These are phyloP conservation scores for Prunella strophiata DNA, from an alignment of 2,797 vertebrate genomes.

Conservation along the genomic window DNA sequence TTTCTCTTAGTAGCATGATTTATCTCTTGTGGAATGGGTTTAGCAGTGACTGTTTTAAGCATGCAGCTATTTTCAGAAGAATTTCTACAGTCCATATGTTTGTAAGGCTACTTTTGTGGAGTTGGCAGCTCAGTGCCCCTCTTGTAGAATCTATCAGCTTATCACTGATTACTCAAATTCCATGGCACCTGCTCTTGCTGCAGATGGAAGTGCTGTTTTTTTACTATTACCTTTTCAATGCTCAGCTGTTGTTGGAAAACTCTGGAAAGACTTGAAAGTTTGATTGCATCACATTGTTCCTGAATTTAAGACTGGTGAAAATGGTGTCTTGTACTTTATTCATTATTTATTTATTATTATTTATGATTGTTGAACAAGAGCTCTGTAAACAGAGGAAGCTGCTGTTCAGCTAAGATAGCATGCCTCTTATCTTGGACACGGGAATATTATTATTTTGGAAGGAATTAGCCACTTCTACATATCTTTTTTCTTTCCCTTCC, in stretches of 20 bases:
- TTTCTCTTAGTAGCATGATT: background rate
- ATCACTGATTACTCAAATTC: background rate
- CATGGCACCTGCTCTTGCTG: background rate
- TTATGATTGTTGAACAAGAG: background rate
- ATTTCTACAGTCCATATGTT: background rate
- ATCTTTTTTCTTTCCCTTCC: background rate
- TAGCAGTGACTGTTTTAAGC: background rate
- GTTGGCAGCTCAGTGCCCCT: background rate
- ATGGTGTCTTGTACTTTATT: background rate
- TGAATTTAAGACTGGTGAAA: background rate
- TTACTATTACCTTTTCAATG: background rate
- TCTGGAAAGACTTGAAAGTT: background rate
- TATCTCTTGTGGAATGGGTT: background rate
- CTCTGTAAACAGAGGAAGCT: background rate
- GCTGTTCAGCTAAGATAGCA: background rate
- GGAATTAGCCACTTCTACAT: background rate
- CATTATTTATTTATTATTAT: background rate
- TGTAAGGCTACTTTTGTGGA: background rate
- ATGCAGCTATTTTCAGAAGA: background rate
- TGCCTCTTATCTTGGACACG: background rate
- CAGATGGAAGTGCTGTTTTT: background rate
- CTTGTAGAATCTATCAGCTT: background rate
- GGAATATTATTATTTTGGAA: background rate
- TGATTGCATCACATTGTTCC: background rate
- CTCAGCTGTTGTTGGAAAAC: background rate